Conservation (phyloP, 64 coral and sea anemone species). For the Montipora cactus region DNA sequence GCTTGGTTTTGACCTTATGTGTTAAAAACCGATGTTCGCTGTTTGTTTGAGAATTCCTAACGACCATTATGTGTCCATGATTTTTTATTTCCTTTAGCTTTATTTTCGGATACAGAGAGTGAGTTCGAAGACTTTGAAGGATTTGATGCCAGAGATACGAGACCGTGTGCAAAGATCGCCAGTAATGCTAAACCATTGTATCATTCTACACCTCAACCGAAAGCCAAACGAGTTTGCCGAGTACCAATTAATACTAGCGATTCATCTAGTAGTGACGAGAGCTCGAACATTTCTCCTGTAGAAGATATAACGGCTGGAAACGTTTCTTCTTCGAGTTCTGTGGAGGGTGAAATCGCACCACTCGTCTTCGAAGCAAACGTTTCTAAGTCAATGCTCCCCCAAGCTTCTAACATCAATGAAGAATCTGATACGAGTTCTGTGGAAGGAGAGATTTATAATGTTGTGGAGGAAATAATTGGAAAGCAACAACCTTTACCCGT, state of each 20-base stretch:
- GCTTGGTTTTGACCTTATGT: background rate
- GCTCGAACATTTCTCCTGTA: background rate
- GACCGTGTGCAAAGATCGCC: background rate
- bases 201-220: background rate
- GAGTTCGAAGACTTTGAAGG: background rate
- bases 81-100: background rate
- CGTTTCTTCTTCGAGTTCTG: background rate
- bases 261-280: background rate
- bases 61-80: too few species aligned
- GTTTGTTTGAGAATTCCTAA: too few species aligned
- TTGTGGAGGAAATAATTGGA: background rate
- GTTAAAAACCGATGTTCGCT: too few species aligned
- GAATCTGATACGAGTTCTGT: background rate
- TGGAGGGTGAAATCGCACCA: background rate
- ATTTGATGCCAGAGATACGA: background rate
- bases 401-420: background rate
- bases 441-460: background rate
- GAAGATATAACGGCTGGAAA: background rate
- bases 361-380: background rate
- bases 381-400: background rate
- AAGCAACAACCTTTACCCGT: background rate
- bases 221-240: background rate
- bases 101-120: conserved; percentile 8
- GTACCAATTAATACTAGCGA: background rate
- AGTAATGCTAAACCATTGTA: background rate